These are phyloP conservation scores for Sylvicola cinctus DNA, from an alignment of 2,888 invertebrate genomes.

Conservation along the genomic window DNA sequence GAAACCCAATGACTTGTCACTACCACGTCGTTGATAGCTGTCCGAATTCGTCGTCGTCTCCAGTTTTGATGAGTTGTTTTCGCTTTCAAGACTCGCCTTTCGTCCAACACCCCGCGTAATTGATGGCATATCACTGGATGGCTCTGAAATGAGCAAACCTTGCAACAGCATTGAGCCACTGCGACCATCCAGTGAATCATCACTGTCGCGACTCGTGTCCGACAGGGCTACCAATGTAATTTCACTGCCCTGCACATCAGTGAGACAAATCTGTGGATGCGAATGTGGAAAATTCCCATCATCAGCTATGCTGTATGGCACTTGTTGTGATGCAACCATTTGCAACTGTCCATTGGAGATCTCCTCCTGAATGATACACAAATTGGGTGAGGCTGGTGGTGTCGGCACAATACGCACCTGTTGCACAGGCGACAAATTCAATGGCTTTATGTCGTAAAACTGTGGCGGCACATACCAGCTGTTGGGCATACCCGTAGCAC, in stretches of 20 bases:
- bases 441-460: conserved; percentile 22
- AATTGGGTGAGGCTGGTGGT: conserved; percentile 24
- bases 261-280: conserved; percentile 78
- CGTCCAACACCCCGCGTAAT: conserved; percentile 60
- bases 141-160: conserved; percentile 48
- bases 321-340: conserved; percentile 2
- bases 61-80: conserved; percentile 14
- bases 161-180: conserved; percentile 22
- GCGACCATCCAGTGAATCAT: conserved; percentile 43
- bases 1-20: conserved; percentile 46
- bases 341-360: conserved; percentile 25
- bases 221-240: conserved; percentile 53
- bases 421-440: conserved; percentile 24
- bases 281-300: conserved; percentile 16
- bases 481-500: conserved; percentile 1
- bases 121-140: conserved; percentile 53
- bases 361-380: conserved; percentile 64
- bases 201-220: conserved; percentile 51
- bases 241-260: conserved; percentile 75
- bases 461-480: conserved; percentile 19
- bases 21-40: conserved; percentile 37
- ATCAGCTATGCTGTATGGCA: conserved; percentile 4
- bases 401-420: conserved; percentile 23
- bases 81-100: conserved; percentile 43
- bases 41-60: conserved; percentile 12